These are phyloP conservation scores for Acromyrmex charruanus DNA, from an alignment of 1,140 invertebrate genomes.

Conservation along the genomic window DNA sequence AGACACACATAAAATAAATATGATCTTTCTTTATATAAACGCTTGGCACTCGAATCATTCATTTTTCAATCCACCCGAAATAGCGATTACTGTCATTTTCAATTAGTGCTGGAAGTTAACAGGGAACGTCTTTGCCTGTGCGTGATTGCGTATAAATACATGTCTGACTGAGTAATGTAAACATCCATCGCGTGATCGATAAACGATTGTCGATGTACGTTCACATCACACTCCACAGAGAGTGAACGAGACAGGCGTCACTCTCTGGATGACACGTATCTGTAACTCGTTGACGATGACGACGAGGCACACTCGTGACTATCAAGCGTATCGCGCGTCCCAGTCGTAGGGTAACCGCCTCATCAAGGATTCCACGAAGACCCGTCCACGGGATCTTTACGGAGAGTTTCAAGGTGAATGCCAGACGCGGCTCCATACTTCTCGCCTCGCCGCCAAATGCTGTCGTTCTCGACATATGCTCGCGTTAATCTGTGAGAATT, in stretches of 20 bases:
- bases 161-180: slow-evolving; percentile 30
- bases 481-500: slow-evolving; percentile 51
- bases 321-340: neutral
- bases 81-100: slow-evolving; percentile 44
- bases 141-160: slow-evolving; percentile 38
- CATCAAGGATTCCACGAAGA: slow-evolving; percentile 47
- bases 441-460: slow-evolving; percentile 23
- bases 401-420: slow-evolving; percentile 52
- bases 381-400: slow-evolving; percentile 35
- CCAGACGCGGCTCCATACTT: slow-evolving; percentile 22
- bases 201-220: slow-evolving; percentile 30
- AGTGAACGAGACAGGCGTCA: slow-evolving; percentile 8
- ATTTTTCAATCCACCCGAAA: slow-evolving; percentile 23
- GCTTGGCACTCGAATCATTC: neutral
- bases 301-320: slow-evolving; percentile 29
- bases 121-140: neutral
- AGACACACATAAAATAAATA: neutral
- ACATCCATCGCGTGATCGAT: slow-evolving; percentile 61
- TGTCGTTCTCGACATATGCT: slow-evolving; percentile 36
- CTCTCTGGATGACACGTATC: slow-evolving; percentile 21
- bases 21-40: neutral
- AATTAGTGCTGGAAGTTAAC: slow-evolving; percentile 49
- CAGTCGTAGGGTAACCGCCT: slow-evolving; percentile 43
- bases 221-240: slow-evolving; percentile 12
- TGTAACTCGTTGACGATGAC: slow-evolving; percentile 42